Evolutionary conservation across 2,797 vertebrate species (phyloP), one percentile per base, ranked within the genome.

Genomic region (Sebastes cheni): DNA sequence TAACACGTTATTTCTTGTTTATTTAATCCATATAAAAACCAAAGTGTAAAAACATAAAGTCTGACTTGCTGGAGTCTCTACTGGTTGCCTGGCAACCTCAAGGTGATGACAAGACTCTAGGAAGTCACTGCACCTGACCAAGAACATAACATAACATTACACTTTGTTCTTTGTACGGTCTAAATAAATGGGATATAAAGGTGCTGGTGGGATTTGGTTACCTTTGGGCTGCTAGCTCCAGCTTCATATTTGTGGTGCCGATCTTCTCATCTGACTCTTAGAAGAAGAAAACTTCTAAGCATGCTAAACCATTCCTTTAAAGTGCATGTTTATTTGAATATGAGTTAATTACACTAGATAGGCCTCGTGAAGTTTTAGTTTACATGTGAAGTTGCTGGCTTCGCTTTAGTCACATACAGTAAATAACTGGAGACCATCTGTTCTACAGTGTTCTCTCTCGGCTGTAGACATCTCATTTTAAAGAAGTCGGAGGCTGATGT

Each of bases 401-500:
- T 50, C 9, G 32, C 22, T 32, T 16, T 8, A 54, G 34, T 25
- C 27, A 46, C 22, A 18, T 54, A 39, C 42, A 18, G 2, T 3
- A 16, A 16, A 52, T 61, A 66, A 23, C 78, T 9, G 27, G 23
- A 12, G 12, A 34, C 46, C 30, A 73, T 36, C 20, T 52, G 34
- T 83, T 75, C 61, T 50, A 60, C 50, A 25, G 67, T 4, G 34
- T 23, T 56, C 67, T 61, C 67, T 32, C 50, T 10, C 25, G 54
- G 76, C 65, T 72, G 59, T 7, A 56, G 75, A 78, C 77, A 55
- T 85, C 77, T 77, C 36, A 78, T 85, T 73, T 87, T 62, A 85
- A 85, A 77, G 64, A 77, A 82, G 22, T 62, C 67, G 25, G 36
- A 72, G 55, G 81, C 46, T 80, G 74, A 78, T 75, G 71, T 75